These are phyloP conservation scores for Coendou prehensilis DNA, from an alignment of 2,797 vertebrate genomes.

Conservation along the genomic window DNA sequence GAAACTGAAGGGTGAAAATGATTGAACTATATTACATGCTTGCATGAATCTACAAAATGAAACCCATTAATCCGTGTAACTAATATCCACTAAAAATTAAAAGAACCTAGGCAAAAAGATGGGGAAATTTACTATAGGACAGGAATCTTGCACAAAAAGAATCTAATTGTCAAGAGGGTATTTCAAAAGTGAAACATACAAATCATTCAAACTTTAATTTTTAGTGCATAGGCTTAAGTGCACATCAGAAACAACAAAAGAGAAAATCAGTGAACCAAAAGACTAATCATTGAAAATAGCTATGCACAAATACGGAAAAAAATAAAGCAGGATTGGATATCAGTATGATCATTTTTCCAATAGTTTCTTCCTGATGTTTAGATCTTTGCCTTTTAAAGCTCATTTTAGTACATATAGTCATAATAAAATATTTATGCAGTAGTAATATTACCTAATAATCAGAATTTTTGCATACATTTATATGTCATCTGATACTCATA, in stretches of 20 bases:
- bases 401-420: neutral
- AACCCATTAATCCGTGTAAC: neutral
- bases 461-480: neutral
- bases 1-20: neutral
- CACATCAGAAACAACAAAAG: neutral
- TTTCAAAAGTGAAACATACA: neutral
- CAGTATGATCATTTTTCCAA: neutral
- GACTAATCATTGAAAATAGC: neutral
- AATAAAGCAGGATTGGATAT: neutral
- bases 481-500: neutral
- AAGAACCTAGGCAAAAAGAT: neutral
- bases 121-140: neutral
- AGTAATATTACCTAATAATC: neutral
- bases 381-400: neutral
- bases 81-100: neutral
- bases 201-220: neutral
- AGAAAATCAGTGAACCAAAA: neutral
- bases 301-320: neutral
- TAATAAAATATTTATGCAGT: neutral
- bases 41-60: neutral
- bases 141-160: neutral
- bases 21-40: neutral
- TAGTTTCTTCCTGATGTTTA: neutral
- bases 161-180: neutral
- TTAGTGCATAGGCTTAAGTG: neutral